Evolutionary conservation across 2,113 vertebrate genomes (phyloP).

Genomic region (Aramus guarauna): DNA sequence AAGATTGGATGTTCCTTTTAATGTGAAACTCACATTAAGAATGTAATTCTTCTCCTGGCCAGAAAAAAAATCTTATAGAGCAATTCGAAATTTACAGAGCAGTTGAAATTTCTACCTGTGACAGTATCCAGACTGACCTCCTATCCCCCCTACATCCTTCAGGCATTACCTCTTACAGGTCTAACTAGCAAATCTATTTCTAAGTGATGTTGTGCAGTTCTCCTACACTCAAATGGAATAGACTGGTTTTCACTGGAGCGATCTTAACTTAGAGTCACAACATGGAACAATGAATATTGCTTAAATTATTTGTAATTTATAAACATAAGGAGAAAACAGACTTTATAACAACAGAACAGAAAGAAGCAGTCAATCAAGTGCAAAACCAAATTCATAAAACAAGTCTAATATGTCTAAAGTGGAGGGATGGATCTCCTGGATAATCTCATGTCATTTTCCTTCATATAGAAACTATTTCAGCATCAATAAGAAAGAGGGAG

Average conservation of each 20-base stretch:
- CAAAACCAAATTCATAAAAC: neutral
- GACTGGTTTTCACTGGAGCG: neutral
- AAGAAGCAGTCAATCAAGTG: neutral
- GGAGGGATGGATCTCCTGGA: neutral
- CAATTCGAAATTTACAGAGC: neutral
- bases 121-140: neutral
- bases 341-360: neutral
- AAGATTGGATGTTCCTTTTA: neutral
- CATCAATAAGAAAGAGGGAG: neutral
- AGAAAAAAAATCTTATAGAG: neutral
- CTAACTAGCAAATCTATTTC: neutral
- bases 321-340: neutral
- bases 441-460: neutral
- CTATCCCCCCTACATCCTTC: neutral
- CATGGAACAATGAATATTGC: neutral
- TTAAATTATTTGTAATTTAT: conserved; percentile 18
- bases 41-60: neutral
- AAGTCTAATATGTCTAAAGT: neutral
- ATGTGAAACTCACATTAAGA: neutral
- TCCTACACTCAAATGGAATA: neutral
- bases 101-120: neutral
- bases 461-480: neutral
- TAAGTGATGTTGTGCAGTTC: neutral
- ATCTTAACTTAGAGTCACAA: neutral
- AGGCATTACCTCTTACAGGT: neutral